Base-by-base conservation (phyloP, 1,140 invertebrate genomes). In the Trachelipus rathkii region DNA sequence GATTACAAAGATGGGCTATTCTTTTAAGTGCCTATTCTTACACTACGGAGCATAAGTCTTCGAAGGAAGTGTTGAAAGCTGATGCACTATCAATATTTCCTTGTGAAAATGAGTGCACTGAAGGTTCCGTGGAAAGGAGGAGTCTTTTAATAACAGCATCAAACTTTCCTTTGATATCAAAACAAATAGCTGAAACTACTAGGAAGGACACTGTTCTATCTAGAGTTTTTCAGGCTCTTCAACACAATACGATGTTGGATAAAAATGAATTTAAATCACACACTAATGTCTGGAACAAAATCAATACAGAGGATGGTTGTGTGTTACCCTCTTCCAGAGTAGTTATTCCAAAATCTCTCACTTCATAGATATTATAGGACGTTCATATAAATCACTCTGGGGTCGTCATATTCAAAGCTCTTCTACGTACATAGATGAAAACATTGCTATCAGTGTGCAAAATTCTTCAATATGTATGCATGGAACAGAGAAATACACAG, bases 1-100 rank as follows among this genome's bases (percentile, higher is more conserved):
- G 85, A 69, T 44, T 85, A 21, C 85, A 87, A 74, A 33, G 70
- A 84, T 10, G 85, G 83, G 81, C 83, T 10, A 46, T 84, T 0
- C 78, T 68, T 19, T 79, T 86, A 21, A 72, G 73, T 21, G 81
- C 75, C 0, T 85, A 84, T 73, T 73, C 81, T 44, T 86, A 84
- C 78, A 77, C 81, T 13, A 82, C 85, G 33, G 75, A 76, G 71
- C 69, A 67, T 67, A 78, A 53, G 13, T 45, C 11, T 72, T 43
- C 76, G n/a, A 15, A 24, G 5, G 66, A 46, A 1, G 68, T 69
- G 44, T 44, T 4, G 0, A 66, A 74, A 7, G 73, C 73, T 19
- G 46, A 66, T 23, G 19, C 43, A 13, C 23, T 74, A 43, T 66
- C 46, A 44, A 24, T 50, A 7, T 67, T 74, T 24, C 73, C 8